These are phyloP conservation scores for Spermophilus dauricus DNA, from an alignment of 2,113 vertebrate genomes.

Conservation along the genomic window DNA sequence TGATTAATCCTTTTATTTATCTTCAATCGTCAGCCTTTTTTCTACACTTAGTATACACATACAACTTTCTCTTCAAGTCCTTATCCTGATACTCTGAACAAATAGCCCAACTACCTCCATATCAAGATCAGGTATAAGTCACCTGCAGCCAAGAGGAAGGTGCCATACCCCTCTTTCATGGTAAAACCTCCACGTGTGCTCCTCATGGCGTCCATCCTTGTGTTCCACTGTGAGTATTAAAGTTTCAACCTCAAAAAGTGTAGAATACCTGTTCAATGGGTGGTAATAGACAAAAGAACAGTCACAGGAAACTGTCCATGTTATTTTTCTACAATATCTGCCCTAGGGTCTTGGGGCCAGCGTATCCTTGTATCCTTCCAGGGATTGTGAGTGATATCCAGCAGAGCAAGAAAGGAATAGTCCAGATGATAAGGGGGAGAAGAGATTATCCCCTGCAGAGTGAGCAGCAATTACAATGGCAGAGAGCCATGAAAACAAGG, in stretches of 20 bases:
- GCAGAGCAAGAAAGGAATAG: not conserved
- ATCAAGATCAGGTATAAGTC: not conserved
- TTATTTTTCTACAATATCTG: not conserved
- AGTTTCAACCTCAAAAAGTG: not conserved
- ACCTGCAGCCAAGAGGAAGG: not conserved
- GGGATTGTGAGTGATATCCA: not conserved
- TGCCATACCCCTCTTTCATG: rapidly evolving
- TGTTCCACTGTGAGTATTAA: not conserved
- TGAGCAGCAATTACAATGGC: not conserved
- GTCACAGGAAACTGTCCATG: not conserved
- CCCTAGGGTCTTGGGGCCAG: not conserved
- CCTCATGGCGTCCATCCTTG: not conserved
- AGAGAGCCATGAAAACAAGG: not conserved
- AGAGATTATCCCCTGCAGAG: not conserved
- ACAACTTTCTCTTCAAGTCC: not conserved
- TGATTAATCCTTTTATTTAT: not conserved
- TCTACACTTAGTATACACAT: not conserved
- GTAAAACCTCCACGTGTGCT: not conserved
- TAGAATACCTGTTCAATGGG: not conserved
- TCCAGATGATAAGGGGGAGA: not conserved
- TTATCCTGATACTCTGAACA: not conserved
- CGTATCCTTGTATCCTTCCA: not conserved
- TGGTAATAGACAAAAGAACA: not conserved
- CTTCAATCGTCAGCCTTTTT: not conserved
- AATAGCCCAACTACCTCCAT: not conserved